Conservation (phyloP, 1,140 invertebrate species). For the Ectropis grisescens region DNA sequence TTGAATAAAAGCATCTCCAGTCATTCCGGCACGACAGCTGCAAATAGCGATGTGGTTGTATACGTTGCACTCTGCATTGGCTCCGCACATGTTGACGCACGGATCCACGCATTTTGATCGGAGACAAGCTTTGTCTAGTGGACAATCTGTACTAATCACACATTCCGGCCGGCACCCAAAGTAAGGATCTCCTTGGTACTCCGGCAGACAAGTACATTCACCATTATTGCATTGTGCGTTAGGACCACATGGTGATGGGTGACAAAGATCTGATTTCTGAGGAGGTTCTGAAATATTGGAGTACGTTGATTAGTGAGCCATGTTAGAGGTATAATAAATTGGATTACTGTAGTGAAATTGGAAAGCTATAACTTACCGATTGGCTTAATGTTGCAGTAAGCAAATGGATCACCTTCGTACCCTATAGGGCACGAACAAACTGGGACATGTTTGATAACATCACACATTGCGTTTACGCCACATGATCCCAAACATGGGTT, state of each 20-base stretch:
- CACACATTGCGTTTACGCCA: slow-evolving; percentile 83
- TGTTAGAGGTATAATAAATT: too few species aligned
- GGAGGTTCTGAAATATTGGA: slow-evolving; percentile 50
- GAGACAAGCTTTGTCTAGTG: slow-evolving; percentile 75
- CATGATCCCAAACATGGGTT: slow-evolving; percentile 90
- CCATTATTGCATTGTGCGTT: slow-evolving; percentile 75
- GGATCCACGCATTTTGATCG: slow-evolving; percentile 82
- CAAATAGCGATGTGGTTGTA: slow-evolving; percentile 79
- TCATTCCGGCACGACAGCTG: slow-evolving; percentile 71
- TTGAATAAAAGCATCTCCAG: slow-evolving; percentile 74
- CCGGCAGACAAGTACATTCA: slow-evolving; percentile 76
- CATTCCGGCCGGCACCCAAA: slow-evolving; percentile 78
- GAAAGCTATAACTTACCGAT: slow-evolving; percentile 49
- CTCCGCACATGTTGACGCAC: slow-evolving; percentile 78
- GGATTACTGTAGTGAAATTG: too few species aligned
- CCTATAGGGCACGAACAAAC: slow-evolving; percentile 80
- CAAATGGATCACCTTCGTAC: slow-evolving; percentile 83
- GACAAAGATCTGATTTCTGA: slow-evolving; percentile 69
- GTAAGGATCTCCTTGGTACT: slow-evolving; percentile 76
- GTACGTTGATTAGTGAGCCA: too few species aligned
- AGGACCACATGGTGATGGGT: slow-evolving; percentile 78
- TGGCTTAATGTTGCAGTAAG: slow-evolving; percentile 64
- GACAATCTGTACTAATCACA: slow-evolving; percentile 77
- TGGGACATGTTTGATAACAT: slow-evolving; percentile 84
- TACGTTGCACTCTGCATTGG: slow-evolving; percentile 74